Conservation (phyloP, 1,140 invertebrate genomes). For the Hyles euphorbiae region DNA sequence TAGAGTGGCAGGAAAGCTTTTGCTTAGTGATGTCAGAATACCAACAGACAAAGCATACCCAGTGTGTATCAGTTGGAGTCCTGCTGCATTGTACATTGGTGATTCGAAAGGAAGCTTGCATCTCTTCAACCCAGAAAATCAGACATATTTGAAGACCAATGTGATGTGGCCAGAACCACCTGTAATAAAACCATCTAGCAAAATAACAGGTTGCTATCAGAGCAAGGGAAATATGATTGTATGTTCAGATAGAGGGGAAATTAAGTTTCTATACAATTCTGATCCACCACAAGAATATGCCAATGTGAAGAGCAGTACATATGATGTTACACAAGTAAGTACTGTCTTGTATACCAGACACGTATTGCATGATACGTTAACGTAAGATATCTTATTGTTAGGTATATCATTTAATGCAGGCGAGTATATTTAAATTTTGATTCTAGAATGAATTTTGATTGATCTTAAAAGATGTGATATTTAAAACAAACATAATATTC, state of each 20-base stretch:
- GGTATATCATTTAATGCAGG: too few species aligned
- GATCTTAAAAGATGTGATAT: too few species aligned
- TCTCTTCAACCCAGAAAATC: constrained; percentile 51
- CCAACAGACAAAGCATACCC: constrained; percentile 53
- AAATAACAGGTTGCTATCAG: constrained; percentile 54
- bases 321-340: constrained; percentile 58
- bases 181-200: constrained; percentile 44
- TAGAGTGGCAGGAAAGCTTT: constrained; percentile 50
- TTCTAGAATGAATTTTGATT: too few species aligned
- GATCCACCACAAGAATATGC: constrained; percentile 53
- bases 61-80: constrained; percentile 57
- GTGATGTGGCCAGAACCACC: constrained; percentile 51
- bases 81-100: constrained; percentile 54
- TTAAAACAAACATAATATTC: too few species aligned
- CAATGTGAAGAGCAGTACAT: constrained; percentile 45
- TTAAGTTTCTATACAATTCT: constrained; percentile 63
- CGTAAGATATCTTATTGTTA: too few species aligned
- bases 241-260: constrained; percentile 55
- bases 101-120: constrained; percentile 60
- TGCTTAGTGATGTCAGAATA: constrained; percentile 52
- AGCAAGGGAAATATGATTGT: constrained; percentile 49
- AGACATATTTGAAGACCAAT: constrained; percentile 40
- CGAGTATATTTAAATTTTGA: too few species aligned
- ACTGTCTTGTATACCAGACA: background rate
- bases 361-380: too few species aligned